Evolutionary conservation across 2,888 invertebrate species (phyloP).

Genomic region (Andricus curvator): DNA sequence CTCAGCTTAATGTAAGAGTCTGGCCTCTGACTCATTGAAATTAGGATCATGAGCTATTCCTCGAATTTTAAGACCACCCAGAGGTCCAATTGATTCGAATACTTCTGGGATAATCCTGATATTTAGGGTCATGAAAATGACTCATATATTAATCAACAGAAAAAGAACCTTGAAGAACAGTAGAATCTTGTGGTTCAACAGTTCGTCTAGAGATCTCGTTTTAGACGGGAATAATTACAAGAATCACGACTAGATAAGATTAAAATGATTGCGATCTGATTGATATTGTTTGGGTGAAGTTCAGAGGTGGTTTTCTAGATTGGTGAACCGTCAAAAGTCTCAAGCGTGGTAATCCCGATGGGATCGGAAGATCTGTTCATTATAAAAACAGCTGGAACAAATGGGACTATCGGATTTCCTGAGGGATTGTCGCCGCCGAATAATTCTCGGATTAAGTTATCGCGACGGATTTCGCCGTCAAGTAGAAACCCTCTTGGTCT

Average conservation of each 20-base stretch:
- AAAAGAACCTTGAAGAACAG: too few species aligned
- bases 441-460: constrained; percentile 71
- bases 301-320: constrained; percentile 20
- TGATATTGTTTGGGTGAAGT: neutral
- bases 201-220: too few species aligned
- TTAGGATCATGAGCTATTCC: constrained; percentile 30
- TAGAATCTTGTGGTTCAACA: too few species aligned
- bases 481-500: constrained; percentile 62
- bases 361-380: constrained; percentile 27
- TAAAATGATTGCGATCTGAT: neutral
- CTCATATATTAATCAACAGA: too few species aligned
- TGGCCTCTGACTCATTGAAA: constrained; percentile 21
- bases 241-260: neutral
- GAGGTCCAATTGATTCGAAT: neutral
- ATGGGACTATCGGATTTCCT: constrained; percentile 48
- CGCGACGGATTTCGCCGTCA: constrained; percentile 72
- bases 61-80: neutral
- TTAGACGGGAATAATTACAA: too few species aligned
- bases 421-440: constrained; percentile 47
- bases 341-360: constrained; percentile 25
- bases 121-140: neutral
- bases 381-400: constrained; percentile 51
- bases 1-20: constrained; percentile 14
- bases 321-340: constrained; percentile 36
- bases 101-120: neutral